phyloP scores from a whole-genome alignment of 92 coral and sea anemone species.

The Micromussa lordhowensis region DNA sequence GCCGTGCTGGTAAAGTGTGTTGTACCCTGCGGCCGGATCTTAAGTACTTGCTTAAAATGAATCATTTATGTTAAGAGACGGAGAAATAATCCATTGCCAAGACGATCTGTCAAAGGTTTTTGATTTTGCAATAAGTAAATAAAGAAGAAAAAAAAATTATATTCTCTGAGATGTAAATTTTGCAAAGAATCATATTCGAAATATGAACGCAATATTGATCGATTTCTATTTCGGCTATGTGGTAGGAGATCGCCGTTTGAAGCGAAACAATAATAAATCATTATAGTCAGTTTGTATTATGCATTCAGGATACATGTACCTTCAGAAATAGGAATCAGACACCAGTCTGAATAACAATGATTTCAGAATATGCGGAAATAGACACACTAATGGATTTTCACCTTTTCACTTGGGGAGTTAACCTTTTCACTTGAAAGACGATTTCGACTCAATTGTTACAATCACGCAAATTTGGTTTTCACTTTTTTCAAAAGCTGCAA shows the following conservation, averaged over 20 bases:
- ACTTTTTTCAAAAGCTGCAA: not conserved
- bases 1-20: not conserved
- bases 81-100: not conserved
- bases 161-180: not conserved
- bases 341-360: not conserved
- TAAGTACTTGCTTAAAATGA: not conserved
- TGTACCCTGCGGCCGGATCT: not conserved
- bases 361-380: not conserved
- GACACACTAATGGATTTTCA: not conserved
- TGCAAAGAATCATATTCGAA: not conserved
- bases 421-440: not conserved
- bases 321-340: not conserved
- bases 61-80: not conserved
- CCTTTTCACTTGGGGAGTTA: not conserved
- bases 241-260: not conserved
- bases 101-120: not conserved
- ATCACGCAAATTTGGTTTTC: not conserved
- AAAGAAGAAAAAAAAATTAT: not conserved
- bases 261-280: not conserved
- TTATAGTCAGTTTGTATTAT: not conserved
- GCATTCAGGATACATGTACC: not conserved
- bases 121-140: not conserved
- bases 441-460: not conserved
- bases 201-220: not conserved
- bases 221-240: not conserved